These are phyloP conservation scores for Glossosoma conforme DNA, from an alignment of 1,140 invertebrate genomes.

Conservation along the genomic window DNA sequence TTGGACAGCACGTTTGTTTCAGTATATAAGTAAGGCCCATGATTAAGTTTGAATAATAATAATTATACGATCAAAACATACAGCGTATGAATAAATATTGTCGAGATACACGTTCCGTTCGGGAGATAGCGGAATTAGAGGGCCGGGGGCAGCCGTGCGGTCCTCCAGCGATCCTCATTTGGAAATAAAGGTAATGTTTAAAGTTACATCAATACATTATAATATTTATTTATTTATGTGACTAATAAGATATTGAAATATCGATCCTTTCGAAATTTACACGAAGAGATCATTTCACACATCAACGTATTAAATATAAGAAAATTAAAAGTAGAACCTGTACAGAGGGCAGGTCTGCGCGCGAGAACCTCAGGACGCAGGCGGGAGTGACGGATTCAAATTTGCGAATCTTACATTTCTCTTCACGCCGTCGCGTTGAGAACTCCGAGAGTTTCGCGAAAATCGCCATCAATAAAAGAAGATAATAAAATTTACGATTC, in stretches of 20 bases:
- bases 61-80: constrained; percentile 38
- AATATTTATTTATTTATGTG: constrained; percentile 28
- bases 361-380: too few species aligned
- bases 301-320: constrained; percentile 23
- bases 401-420: too few species aligned
- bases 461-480: too few species aligned
- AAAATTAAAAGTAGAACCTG: too few species aligned
- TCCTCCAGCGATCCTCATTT: background rate
- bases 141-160: background rate
- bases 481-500: too few species aligned
- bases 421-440: too few species aligned
- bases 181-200: constrained; percentile 25
- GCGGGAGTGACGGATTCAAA: too few species aligned
- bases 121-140: constrained; percentile 32
- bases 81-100: constrained; percentile 46
- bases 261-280: constrained; percentile 31
- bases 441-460: too few species aligned
- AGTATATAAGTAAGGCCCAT: constrained; percentile 51
- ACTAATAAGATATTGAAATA: constrained; percentile 27
- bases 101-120: constrained; percentile 45
- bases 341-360: too few species aligned
- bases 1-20: constrained; percentile 44
- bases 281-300: constrained; percentile 32
- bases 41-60: constrained; percentile 44
- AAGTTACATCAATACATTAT: constrained; percentile 30